Percentiles rank a stretch among this genome's conserved stretches.
Conservation (phyloP, 2,113 vertebrate genomes). For the Athene noctua region DNA sequence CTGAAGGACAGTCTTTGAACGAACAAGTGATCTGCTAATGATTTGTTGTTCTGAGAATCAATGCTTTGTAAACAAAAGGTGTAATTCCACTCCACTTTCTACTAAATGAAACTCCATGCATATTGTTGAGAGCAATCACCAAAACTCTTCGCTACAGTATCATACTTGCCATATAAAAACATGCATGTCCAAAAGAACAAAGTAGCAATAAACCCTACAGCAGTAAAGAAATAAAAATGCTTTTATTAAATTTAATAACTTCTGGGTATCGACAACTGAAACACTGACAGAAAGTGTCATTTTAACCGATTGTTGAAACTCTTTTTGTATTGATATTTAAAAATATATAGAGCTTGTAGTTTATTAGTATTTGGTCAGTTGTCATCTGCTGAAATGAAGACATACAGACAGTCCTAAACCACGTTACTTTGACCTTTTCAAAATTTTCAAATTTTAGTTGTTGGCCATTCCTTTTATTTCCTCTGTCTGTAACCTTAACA, state of each 20-base stretch:
- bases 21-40: not conserved
- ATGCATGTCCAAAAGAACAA: not conserved
- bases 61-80: not conserved
- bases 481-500: not conserved
- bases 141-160: not conserved
- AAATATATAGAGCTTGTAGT: not conserved
- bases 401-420: not conserved
- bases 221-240: not conserved
- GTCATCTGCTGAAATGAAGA: slow-evolving; percentile 3
- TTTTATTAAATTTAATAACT: not conserved
- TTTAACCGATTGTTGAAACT: not conserved
- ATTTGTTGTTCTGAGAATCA: not conserved
- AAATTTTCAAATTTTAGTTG: not conserved
- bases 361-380: slow-evolving; percentile 11
- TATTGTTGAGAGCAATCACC: not conserved
- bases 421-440: slow-evolving; percentile 38
- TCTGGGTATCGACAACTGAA: not conserved
- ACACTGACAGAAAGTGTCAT: not conserved
- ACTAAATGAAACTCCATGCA: not conserved
- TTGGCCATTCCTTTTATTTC: slow-evolving; percentile 15
- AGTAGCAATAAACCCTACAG: not conserved
- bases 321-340: not conserved
- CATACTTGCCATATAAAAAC: not conserved
- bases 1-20: not conserved
- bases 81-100: not conserved